A percentile compares a stretch with the other conserved stretches of the same genome.
These are phyloP conservation scores for Microplitis manilae DNA, from an alignment of 2,888 invertebrate genomes.

Conservation along the genomic window DNA sequence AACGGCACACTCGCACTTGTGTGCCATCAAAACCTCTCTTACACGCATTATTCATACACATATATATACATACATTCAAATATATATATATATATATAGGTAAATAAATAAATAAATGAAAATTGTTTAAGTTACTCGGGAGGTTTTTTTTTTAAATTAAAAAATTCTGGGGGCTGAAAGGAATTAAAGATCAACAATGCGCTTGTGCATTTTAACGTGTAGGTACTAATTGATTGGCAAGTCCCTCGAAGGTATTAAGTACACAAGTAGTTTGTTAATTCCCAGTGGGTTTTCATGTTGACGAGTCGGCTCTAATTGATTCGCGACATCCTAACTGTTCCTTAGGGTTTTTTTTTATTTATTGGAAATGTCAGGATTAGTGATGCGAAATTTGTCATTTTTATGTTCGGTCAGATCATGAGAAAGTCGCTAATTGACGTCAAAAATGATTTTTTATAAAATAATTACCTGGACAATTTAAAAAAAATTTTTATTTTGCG, in stretches of 20 bases:
- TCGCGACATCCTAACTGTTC: slow-evolving; percentile 25
- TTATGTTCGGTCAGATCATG: too few relatives aligned
- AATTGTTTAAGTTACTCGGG: background rate
- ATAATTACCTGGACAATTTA: too few relatives aligned
- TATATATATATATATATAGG: background rate
- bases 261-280: background rate
- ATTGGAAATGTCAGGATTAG: too few relatives aligned
- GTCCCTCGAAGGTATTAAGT: slow-evolving; percentile 23
- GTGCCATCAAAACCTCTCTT: background rate
- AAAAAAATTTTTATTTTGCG: too few relatives aligned
- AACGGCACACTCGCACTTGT: slow-evolving; percentile 60
- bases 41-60: background rate
- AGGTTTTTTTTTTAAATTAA: background rate
- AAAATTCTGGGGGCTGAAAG: background rate
- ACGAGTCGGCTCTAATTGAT: slow-evolving; percentile 40
- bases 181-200: background rate
- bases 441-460: too few relatives aligned
- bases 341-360: background rate
- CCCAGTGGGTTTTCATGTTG: slow-evolving; percentile 31
- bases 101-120: background rate
- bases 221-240: slow-evolving; percentile 41
- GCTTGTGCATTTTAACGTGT: background rate
- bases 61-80: background rate
- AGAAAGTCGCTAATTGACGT: too few relatives aligned
- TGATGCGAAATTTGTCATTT: too few relatives aligned